Conservation (phyloP, 2,888 invertebrate genomes). For the Caenorhabditis sulstoni region DNA sequence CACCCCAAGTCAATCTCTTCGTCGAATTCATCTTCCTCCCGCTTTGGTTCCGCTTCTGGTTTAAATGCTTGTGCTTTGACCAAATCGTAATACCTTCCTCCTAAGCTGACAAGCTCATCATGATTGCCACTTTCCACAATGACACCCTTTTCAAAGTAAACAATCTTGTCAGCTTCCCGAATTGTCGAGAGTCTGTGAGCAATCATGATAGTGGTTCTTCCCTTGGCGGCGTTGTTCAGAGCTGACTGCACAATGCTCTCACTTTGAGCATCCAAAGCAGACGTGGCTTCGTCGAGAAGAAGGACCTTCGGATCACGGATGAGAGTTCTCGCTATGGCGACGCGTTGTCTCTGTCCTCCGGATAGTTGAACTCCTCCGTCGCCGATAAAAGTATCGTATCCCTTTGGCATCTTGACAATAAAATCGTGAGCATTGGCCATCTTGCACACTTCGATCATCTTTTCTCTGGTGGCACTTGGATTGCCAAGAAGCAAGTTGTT, state of each 20-base stretch:
- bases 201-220: constrained; percentile 71
- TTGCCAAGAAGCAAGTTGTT: constrained; percentile 63
- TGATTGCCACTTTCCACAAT: constrained; percentile 70
- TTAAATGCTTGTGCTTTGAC: constrained; percentile 70
- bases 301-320: constrained; percentile 63
- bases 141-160: constrained; percentile 64
- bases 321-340: constrained; percentile 67
- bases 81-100: constrained; percentile 60
- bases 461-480: constrained; percentile 53
- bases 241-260: constrained; percentile 69
- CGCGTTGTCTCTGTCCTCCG: constrained; percentile 67
- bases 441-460: constrained; percentile 61
- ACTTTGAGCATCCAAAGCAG: constrained; percentile 66
- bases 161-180: constrained; percentile 64
- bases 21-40: constrained; percentile 15
- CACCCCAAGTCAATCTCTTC: constrained; percentile 38
- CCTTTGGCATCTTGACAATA: constrained; percentile 65
- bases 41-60: constrained; percentile 46
- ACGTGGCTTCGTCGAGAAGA: constrained; percentile 65
- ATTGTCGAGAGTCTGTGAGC: constrained; percentile 66
- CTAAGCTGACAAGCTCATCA: constrained; percentile 61
- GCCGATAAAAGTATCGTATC: constrained; percentile 65
- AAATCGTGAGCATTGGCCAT: constrained; percentile 71
- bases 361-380: constrained; percentile 67
- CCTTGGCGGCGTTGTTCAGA: constrained; percentile 67